These are phyloP conservation scores for Tillus elongatus DNA, from an alignment of 2,888 invertebrate genomes.

Conservation along the genomic window DNA sequence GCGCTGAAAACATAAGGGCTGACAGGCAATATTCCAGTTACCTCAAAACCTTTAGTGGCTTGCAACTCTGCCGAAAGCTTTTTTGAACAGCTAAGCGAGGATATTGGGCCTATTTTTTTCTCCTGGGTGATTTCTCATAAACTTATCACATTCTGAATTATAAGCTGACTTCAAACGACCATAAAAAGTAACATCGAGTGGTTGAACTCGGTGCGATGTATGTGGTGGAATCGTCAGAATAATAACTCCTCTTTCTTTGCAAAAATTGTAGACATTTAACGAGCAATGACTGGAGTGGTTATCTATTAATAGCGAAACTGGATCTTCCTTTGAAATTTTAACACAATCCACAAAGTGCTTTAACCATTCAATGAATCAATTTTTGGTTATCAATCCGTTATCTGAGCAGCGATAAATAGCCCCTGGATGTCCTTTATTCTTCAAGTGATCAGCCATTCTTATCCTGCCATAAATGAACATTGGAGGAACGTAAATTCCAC, in stretches of 20 bases:
- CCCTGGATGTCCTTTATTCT: not conserved
- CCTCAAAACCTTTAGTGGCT: constrained; percentile 6
- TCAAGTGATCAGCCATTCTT: constrained; percentile 7
- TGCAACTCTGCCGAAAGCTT: constrained; percentile 2
- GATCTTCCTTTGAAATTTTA: not conserved
- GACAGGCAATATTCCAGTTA: not conserved
- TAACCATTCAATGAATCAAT: not conserved
- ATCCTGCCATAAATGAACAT: constrained; percentile 12
- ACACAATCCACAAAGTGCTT: not conserved
- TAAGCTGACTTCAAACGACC: constrained; percentile 27
- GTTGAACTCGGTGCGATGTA: constrained; percentile 25
- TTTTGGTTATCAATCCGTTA: constrained; percentile 10
- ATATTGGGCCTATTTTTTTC: not conserved
- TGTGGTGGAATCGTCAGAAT: constrained; percentile 24
- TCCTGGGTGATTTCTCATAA: constrained; percentile 4
- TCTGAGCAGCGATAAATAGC: constrained; percentile 4
- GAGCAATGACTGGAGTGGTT: not conserved
- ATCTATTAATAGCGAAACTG: not conserved
- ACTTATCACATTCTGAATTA: constrained; percentile 25
- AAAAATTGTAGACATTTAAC: constrained; percentile 20
- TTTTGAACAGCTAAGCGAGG: not conserved
- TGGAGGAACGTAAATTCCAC: constrained; percentile 1
- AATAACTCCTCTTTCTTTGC: constrained; percentile 23
- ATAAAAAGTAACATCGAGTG: constrained; percentile 25
- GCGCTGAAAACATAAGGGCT: not conserved